phyloP scores from a whole-genome alignment of 2,888 invertebrate species.

The Conops quadrifasciatus region DNA sequence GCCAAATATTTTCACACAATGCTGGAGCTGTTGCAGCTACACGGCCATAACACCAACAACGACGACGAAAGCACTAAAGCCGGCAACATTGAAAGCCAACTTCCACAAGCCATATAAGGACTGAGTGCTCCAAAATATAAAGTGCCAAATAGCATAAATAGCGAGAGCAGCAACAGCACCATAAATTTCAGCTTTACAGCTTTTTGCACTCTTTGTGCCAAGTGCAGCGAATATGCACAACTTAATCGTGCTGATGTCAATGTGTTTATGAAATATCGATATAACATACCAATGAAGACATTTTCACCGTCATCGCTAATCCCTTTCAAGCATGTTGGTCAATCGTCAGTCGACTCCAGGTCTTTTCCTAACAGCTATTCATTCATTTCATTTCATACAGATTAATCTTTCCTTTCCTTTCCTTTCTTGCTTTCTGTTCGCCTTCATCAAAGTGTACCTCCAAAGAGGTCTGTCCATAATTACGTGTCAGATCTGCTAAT shows the following conservation, averaged over 20 bases:
- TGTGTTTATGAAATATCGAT: not conserved
- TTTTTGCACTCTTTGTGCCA: conserved; percentile 25
- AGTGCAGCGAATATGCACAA: conserved; percentile 1
- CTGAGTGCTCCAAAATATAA: conserved; percentile 29
- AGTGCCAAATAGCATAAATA: conserved; percentile 33
- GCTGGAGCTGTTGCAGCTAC: not conserved
- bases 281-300: not conserved
- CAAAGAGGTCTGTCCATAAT: not conserved
- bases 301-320: not conserved
- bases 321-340: no score
- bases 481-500: conserved; percentile 7
- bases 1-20: conserved; percentile 16
- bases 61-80: conserved; percentile 8
- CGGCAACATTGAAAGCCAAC: not conserved
- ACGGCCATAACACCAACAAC: conserved; percentile 1
- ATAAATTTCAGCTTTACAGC: conserved; percentile 25
- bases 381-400: no score
- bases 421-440: no score
- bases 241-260: conserved; percentile 3
- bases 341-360: no score
- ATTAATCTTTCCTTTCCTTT: no score
- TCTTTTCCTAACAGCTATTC: no score
- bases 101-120: conserved; percentile 27
- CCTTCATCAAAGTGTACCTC: not conserved
- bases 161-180: conserved; percentile 19